phyloP scores from a whole-genome alignment of 2,888 invertebrate species.

The Mantis religiosa region DNA sequence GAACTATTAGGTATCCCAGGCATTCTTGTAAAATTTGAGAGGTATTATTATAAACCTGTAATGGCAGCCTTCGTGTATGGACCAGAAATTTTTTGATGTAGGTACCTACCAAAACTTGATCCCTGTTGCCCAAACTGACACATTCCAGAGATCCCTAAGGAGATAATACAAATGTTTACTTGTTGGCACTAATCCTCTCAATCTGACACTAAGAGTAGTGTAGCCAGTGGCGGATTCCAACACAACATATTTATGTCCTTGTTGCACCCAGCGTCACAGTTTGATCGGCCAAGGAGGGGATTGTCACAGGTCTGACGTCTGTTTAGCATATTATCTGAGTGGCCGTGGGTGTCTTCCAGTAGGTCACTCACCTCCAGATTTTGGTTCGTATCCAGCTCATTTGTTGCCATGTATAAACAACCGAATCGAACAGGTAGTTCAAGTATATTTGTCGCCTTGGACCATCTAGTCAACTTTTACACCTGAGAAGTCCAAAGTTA shows the following conservation, averaged over 20 bases:
- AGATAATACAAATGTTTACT: not conserved
- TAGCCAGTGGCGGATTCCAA: not conserved
- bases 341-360: not conserved
- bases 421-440: too few species aligned
- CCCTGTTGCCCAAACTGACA: not conserved
- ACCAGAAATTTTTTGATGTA: too few species aligned
- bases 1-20: too few species aligned
- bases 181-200: not conserved
- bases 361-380: not conserved
- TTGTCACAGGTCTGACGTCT: not conserved
- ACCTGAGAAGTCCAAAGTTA: too few species aligned
- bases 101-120: not conserved
- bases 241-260: not conserved
- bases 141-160: not conserved
- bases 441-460: too few species aligned
- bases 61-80: too few species aligned
- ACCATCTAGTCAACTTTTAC: too few species aligned
- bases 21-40: too few species aligned
- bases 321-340: not conserved
- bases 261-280: not conserved
- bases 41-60: too few species aligned
- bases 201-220: not conserved
- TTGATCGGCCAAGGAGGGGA: not conserved
- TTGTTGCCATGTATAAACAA: too few species aligned
- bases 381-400: too few species aligned